Base-by-base conservation (phyloP, 2,113 vertebrate species). In the Mustelus asterias region DNA sequence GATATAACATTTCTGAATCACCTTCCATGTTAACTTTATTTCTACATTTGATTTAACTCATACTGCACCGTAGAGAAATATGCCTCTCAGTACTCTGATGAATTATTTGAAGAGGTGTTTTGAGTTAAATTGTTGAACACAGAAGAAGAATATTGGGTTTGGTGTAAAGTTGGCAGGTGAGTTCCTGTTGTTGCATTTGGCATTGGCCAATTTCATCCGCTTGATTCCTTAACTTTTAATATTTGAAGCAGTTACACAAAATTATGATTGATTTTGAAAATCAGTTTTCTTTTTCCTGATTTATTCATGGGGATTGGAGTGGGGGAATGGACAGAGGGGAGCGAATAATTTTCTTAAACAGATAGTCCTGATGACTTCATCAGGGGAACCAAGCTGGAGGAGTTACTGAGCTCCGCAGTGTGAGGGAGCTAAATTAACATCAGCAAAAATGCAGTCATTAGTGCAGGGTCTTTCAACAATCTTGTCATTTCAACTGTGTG, bases 21-120 rank as follows among this genome's bases (percentile, higher is more conserved):
- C n/a, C 67, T 72, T 48, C 69, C 24, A 72, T 24, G n/a, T 95
- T 95, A 48, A 54, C 33, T 90, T 90, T 20, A 65, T 37, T 63
- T 65, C 16, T 37, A 65, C n/a, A 33, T 93, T 96, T 97, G 97
- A 97, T 97, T 96, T 97, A 97, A 97, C 80, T 97, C 48, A 96
- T 97, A 97, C 97, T 97, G 97, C 97, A 97, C 97, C 96, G 96
- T 97, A 96, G 97, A 96, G 97, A 97, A 98, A 96, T 97, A 97
- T 97, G 96, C 96, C 97, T 97, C 97, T 97, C 9, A 18, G 29
- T 33, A 63, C 16, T 65, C n/a, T 33, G 16, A 20, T 6, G 1
- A 37, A 22, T 67, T 93, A n/a, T 92, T 65, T 8, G 14, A 83
- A 41, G n/a, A 20, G 60, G 6, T 18, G 16, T 37, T 9, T 93